A percentile compares a stretch with the other conserved stretches of the same genome.
phyloP scores from a whole-genome alignment of 2,888 invertebrate genomes.

The Aporophyla nigra region DNA sequence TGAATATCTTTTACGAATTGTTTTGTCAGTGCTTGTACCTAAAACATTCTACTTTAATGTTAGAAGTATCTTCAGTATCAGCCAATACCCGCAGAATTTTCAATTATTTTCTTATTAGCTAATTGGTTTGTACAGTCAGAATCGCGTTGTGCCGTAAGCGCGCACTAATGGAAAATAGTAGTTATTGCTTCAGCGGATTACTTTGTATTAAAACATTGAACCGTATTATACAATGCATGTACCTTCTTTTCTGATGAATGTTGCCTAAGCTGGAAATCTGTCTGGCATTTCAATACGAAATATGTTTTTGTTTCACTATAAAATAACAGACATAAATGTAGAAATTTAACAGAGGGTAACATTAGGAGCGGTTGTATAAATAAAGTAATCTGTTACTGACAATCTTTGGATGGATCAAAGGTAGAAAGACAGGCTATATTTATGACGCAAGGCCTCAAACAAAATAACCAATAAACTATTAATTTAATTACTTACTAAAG shows the following conservation, averaged over 20 bases:
- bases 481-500: no score
- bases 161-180: constrained; percentile 20
- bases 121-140: constrained; percentile 51
- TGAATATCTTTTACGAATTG: neutral
- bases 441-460: neutral
- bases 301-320: neutral
- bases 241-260: neutral
- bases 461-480: neutral
- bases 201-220: constrained; percentile 11
- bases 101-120: constrained; percentile 52
- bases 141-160: constrained; percentile 20
- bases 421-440: neutral
- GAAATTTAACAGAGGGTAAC: neutral
- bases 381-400: neutral
- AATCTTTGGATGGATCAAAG: neutral
- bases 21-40: neutral
- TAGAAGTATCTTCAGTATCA: neutral
- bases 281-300: neutral
- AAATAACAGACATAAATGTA: neutral
- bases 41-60: constrained; percentile 9
- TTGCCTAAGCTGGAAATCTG: neutral
- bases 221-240: neutral
- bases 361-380: neutral
- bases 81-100: constrained; percentile 35
- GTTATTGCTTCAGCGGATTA: constrained; percentile 20